These are phyloP conservation scores for Gobionotothen gibberifrons DNA, from an alignment of 2,797 vertebrate genomes.

Conservation along the genomic window DNA sequence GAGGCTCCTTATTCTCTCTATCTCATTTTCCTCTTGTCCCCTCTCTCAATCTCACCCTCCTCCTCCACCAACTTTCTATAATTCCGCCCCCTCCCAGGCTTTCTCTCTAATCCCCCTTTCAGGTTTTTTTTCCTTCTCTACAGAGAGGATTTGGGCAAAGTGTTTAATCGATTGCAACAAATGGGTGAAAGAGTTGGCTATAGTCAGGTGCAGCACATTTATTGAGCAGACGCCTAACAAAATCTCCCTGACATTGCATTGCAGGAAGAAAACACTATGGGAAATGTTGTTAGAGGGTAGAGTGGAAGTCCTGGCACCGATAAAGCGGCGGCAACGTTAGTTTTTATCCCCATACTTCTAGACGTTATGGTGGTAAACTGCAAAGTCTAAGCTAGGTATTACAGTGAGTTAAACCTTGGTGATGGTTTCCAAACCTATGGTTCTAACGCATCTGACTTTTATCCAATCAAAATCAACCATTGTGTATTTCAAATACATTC, in stretches of 20 bases:
- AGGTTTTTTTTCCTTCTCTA: constrained; percentile 24
- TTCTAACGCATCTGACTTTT: too few species aligned
- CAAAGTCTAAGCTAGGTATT: too few species aligned
- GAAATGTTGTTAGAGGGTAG: too few species aligned
- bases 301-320: too few species aligned
- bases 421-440: too few species aligned
- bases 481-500: too few species aligned
- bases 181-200: constrained; percentile 46
- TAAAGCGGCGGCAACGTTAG: too few species aligned
- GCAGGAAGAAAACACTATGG: too few species aligned
- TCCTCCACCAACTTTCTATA: constrained; percentile 57
- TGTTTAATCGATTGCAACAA: constrained; percentile 71
- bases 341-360: too few species aligned
- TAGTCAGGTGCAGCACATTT: constrained; percentile 49
- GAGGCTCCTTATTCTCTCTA: constrained; percentile 64
- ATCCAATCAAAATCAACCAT: too few species aligned
- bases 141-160: constrained; percentile 66
- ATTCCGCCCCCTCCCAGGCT: constrained; percentile 51
- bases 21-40: constrained; percentile 50
- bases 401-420: too few species aligned
- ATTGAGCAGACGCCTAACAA: constrained; percentile 35
- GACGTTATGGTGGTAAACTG: too few species aligned
- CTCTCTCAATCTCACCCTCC: constrained; percentile 41
- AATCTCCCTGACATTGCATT: neutral
- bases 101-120: constrained; percentile 69